Evolutionary conservation across 2,888 invertebrate genomes (phyloP), one percentile per base, ranked within the genome.

Genomic region (Polylopha cassiicola): DNA sequence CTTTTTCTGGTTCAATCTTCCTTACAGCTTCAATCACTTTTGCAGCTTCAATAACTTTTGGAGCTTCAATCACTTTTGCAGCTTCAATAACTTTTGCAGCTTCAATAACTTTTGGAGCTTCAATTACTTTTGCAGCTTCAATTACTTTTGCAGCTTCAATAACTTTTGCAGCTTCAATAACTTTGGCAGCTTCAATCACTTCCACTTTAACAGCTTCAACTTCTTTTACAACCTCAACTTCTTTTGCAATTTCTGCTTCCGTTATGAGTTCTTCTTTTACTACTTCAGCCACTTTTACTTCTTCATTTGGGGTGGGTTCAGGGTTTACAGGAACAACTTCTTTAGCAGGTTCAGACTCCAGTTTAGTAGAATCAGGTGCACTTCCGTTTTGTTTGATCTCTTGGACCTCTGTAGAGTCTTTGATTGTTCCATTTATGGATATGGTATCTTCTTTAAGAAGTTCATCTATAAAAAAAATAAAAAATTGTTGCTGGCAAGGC

Each of bases 391-490:
- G n/a, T n/a, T n/a, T n/a, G n/a, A n/a, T n/a, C n/a, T n/a, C n/a
- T n/a, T n/a, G n/a, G n/a, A n/a, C n/a, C n/a, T n/a, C n/a, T 16
- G 47, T 50, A 14, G 14, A n/a, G 15, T 55, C 51, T 32, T 53
- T 51, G 28, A 46, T 38, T 36, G 38, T 41, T 42, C 50, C 48
- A 39, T 44, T 47, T 18, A 50, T 39, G 3, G 58, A 51, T 44
- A 42, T 51, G 23, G 47, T 53, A 17, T 50, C 48, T 44, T 55
- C 55, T 50, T 58, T 58, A n/a, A 55, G 45, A 18, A 58, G 39
- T 26, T 60, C 62, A 42, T 69, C 74, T 73, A 61, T 29, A 72
- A 73, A 18, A 23, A 10, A 7, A 39, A 38, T 16, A 2, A 6
- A 17, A 7, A 14, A 11, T 14, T 31, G 41, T 37, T 43, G 21